phyloP scores from a whole-genome alignment of 2,888 invertebrate genomes.

The Drosophila pseudotakahashii region DNA sequence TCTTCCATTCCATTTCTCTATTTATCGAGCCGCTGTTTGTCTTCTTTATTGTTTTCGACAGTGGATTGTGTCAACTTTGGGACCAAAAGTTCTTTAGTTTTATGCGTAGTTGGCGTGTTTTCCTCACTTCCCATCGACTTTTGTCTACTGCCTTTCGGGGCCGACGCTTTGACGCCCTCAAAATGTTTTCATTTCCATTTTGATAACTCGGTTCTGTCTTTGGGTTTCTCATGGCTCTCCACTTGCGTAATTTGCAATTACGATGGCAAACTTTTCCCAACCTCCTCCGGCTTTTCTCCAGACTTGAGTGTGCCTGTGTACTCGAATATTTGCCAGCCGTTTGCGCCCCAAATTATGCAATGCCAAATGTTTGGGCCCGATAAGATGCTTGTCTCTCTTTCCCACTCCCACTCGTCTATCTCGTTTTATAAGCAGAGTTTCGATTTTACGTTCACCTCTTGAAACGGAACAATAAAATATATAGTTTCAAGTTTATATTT shows the following conservation, averaged over 20 bases:
- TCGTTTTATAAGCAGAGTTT: not conserved
- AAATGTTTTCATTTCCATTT: constrained; percentile 62
- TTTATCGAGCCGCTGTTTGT: constrained; percentile 37
- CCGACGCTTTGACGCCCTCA: constrained; percentile 52
- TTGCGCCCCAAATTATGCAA: constrained; percentile 45
- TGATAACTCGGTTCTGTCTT: constrained; percentile 50
- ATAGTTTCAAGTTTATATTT: too few relatives aligned
- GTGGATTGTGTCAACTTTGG: constrained; percentile 46
- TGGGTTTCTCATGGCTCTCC: constrained; percentile 9
- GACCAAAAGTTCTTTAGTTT: constrained; percentile 40
- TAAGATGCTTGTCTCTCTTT: constrained; percentile 35
- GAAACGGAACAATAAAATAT: not conserved
- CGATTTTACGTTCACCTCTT: not conserved
- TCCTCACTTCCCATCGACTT: not conserved
- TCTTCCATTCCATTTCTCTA: not conserved
- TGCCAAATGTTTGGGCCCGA: constrained; percentile 55
- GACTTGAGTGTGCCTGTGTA: constrained; percentile 3
- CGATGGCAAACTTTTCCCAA: constrained; percentile 46
- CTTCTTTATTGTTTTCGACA: constrained; percentile 43
- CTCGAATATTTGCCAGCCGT: constrained; percentile 35
- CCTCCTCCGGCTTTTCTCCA: constrained; percentile 1
- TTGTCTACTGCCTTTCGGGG: constrained; percentile 20
- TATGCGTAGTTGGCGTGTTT: constrained; percentile 64
- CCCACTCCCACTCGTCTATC: not conserved
- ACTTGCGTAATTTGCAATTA: constrained; percentile 73